Conservation (phyloP, 2,113 vertebrate genomes). For the Aegotheles bennettii region DNA sequence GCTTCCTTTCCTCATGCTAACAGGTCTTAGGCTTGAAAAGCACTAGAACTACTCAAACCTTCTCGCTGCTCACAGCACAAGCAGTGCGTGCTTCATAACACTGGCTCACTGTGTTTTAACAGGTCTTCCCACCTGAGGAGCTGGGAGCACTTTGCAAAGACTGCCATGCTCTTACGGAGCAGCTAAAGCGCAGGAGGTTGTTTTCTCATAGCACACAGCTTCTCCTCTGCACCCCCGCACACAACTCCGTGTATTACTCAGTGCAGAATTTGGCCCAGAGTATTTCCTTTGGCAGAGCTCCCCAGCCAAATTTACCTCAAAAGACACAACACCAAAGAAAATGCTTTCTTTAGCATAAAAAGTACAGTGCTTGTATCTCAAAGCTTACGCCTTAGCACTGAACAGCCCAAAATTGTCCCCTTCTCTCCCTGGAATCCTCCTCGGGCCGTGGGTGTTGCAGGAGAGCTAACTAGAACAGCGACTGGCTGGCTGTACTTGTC, state of each 20-base stretch:
- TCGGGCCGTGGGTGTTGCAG: neutral
- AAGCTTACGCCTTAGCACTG: neutral
- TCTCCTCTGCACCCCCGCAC: neutral
- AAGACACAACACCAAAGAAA: neutral
- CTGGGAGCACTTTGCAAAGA: neutral
- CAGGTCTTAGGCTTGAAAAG: neutral
- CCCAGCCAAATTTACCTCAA: neutral
- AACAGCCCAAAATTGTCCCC: neutral
- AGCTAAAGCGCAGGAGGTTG: neutral
- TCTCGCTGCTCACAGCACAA: neutral
- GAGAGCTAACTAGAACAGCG: neutral
- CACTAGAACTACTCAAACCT: neutral
- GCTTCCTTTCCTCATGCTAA: neutral
- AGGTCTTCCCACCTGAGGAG: constrained; percentile 1
- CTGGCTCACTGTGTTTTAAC: fast-evolving
- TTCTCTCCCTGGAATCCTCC: neutral
- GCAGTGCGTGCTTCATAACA: fast-evolving
- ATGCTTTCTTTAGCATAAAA: neutral
- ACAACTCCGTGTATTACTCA: neutral
- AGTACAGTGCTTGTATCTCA: neutral
- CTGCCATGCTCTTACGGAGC: neutral
- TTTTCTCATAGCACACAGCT: neutral
- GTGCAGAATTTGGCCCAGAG: neutral
- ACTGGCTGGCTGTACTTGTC: constrained; percentile 2
- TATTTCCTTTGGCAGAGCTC: neutral